Percentiles rank a stretch among this genome's conserved stretches.
These are phyloP conservation scores for Drosophila tanythrix DNA, from an alignment of 2,888 invertebrate genomes.

Conservation along the genomic window DNA sequence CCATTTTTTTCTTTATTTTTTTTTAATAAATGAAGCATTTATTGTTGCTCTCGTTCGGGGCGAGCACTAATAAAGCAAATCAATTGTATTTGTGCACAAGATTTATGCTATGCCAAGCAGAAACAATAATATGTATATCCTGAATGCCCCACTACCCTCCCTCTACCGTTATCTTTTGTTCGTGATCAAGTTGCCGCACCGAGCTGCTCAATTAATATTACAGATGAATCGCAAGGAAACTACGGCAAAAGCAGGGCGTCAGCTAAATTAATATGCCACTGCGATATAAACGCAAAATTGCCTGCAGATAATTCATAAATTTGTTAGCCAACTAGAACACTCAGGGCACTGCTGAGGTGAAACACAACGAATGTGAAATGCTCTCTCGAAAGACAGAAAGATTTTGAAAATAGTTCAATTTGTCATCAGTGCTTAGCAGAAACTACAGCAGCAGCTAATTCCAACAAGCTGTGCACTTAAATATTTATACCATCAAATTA, in stretches of 20 bases:
- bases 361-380: background rate
- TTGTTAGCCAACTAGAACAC: background rate
- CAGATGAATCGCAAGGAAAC: constrained; percentile 22
- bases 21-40: constrained; percentile 49
- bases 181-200: constrained; percentile 49
- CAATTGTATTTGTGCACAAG: constrained; percentile 61
- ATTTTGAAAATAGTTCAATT: background rate
- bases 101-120: constrained; percentile 59
- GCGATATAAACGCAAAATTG: constrained; percentile 18
- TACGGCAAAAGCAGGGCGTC: constrained; percentile 29
- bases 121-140: constrained; percentile 45
- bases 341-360: too few species aligned
- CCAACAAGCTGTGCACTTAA: background rate
- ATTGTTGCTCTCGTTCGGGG: constrained; percentile 30
- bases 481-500: background rate
- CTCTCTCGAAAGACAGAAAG: background rate
- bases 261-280: constrained; percentile 47
- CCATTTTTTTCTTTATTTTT: constrained; percentile 9
- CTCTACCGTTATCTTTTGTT: constrained; percentile 13
- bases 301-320: constrained; percentile 33
- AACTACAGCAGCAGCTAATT: background rate
- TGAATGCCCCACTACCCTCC: background rate
- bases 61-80: constrained; percentile 53
- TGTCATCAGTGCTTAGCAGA: background rate
- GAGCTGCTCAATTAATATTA: constrained; percentile 55